phyloP scores from a whole-genome alignment of 2,113 vertebrate genomes.

The Neofelis nebulosa region DNA sequence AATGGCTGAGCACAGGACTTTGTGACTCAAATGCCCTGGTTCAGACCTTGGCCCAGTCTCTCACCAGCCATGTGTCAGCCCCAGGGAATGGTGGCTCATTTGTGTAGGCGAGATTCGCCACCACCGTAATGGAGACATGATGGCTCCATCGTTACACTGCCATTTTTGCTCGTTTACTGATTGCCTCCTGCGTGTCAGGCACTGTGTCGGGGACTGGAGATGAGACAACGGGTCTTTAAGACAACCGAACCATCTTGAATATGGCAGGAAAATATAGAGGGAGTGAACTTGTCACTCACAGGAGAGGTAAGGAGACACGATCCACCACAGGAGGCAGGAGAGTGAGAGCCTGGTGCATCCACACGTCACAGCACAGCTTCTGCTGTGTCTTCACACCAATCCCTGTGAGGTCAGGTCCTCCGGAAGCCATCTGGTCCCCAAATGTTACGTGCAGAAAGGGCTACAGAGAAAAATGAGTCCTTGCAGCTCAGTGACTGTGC shows the following conservation, averaged over 20 bases:
- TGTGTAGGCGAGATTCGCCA: background rate
- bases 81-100: background rate
- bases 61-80: background rate
- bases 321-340: background rate
- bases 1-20: background rate
- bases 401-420: background rate
- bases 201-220: background rate
- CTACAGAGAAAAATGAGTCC: background rate
- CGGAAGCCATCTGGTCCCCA: background rate
- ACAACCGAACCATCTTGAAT: background rate
- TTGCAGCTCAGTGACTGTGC: background rate
- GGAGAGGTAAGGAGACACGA: background rate
- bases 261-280: background rate
- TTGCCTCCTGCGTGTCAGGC: background rate
- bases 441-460: no score
- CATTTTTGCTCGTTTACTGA: background rate
- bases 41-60: background rate
- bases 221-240: background rate
- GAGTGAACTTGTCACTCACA: background rate
- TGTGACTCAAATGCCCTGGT: background rate
- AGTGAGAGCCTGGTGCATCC: background rate
- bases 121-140: background rate
- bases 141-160: background rate
- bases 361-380: background rate
- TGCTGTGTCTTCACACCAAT: background rate